Evolutionary conservation across 2,113 vertebrate genomes (phyloP).

Genomic region (Spea bombifrons): DNA sequence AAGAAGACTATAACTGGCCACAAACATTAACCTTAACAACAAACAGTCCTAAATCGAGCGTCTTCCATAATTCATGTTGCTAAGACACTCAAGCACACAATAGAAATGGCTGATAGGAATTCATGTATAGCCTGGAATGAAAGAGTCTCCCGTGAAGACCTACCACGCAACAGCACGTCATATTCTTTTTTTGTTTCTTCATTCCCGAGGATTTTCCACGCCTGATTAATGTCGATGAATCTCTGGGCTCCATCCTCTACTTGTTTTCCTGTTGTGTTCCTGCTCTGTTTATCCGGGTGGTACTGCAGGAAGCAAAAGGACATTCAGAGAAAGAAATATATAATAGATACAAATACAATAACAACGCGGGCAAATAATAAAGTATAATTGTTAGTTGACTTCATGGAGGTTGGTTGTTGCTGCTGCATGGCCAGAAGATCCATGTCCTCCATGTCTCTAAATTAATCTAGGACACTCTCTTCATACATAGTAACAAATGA

Average conservation of each 20-base stretch:
- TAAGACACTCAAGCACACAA: not conserved
- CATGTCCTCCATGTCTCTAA: too few species aligned
- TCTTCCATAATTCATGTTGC: slow-evolving; percentile 3
- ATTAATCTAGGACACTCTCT: too few species aligned
- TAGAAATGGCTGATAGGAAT: not conserved
- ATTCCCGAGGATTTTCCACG: slow-evolving; percentile 85
- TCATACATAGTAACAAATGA: too few species aligned
- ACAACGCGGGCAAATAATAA: too few species aligned
- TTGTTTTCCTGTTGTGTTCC: slow-evolving; percentile 65
- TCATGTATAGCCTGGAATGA: slow-evolving; percentile 40
- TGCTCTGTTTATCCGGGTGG: slow-evolving; percentile 81
- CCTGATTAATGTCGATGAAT: slow-evolving; percentile 83
- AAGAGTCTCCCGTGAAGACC: slow-evolving; percentile 58
- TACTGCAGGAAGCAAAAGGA: slow-evolving; percentile 67
- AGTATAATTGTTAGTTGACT: too few species aligned
- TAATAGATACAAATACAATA: not conserved
- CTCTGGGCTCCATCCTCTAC: slow-evolving; percentile 66
- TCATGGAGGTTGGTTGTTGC: too few species aligned
- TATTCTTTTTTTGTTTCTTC: slow-evolving; percentile 79
- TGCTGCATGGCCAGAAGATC: too few species aligned
- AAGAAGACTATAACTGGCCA: not conserved
- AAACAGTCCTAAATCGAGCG: not conserved
- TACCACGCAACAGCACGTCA: slow-evolving; percentile 80
- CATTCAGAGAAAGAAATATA: slow-evolving; percentile 23
- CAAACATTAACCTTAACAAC: not conserved